A percentile compares a stretch with the other conserved stretches of the same genome.
Conservation (phyloP, 2,888 invertebrate genomes). For the Caenorhabditis plicata region DNA sequence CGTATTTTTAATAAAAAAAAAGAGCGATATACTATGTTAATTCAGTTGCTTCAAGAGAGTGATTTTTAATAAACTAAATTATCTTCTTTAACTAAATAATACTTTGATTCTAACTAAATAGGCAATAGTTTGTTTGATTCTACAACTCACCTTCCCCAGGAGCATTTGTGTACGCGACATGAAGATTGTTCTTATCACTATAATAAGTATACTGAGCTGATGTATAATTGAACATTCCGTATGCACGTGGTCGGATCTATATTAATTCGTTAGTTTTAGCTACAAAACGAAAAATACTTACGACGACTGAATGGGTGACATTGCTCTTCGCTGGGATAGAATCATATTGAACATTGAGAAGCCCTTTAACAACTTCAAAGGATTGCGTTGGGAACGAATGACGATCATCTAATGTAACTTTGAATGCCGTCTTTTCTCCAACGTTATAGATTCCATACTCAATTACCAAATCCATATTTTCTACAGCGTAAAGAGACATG, state of each 20-base stretch:
- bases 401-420: constrained; percentile 76
- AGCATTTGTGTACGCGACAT: constrained; percentile 77
- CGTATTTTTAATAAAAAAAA: not conserved
- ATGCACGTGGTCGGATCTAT: constrained; percentile 76
- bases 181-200: constrained; percentile 73
- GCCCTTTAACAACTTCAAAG: constrained; percentile 76
- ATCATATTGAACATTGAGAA: constrained; percentile 71
- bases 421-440: constrained; percentile 71
- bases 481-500: constrained; percentile 91
- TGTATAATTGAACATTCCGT: constrained; percentile 94
- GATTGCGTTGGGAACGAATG: constrained; percentile 87
- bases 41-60: not conserved
- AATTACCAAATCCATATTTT: constrained; percentile 90
- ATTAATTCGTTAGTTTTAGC: not conserved
- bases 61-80: constrained; percentile 2
- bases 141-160: constrained; percentile 90
- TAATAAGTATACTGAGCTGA: constrained; percentile 80
- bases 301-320: constrained; percentile 87
- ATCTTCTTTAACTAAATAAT: too few relatives aligned
- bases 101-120: not conserved
- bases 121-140: not conserved
- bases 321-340: constrained; percentile 88
- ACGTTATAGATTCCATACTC: constrained; percentile 92
- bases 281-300: constrained; percentile 66
- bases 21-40: too few relatives aligned